phyloP scores from a whole-genome alignment of 2,113 vertebrate genomes.

The Serinus canaria region DNA sequence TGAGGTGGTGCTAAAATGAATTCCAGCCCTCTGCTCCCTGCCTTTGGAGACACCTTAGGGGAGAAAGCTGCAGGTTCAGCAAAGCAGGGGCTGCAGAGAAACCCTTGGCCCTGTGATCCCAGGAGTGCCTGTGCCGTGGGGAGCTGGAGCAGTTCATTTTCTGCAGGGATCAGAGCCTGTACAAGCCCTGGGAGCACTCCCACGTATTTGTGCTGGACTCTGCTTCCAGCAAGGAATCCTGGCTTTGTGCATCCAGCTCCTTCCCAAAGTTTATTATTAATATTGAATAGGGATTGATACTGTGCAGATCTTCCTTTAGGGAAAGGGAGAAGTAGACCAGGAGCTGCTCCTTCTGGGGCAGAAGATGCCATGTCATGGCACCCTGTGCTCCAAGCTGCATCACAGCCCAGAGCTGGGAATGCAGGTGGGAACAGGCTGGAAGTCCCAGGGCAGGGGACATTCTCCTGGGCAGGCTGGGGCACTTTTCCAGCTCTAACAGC shows the following conservation, averaged over 20 bases:
- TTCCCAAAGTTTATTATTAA: neutral
- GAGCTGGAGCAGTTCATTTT: neutral
- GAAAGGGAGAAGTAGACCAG: accelerated
- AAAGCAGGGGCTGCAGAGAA: neutral
- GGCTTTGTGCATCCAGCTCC: accelerated
- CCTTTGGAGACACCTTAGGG: neutral
- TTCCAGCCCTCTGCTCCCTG: neutral
- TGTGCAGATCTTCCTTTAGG: neutral
- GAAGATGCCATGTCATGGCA: neutral
- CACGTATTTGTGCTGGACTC: too few relatives aligned
- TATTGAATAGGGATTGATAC: too few relatives aligned
- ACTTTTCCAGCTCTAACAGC: accelerated
- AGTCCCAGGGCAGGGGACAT: neutral
- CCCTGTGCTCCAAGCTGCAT: neutral
- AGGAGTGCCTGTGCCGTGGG: neutral
- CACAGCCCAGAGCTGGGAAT: neutral
- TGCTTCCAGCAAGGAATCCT: neutral
- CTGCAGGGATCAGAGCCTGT: accelerated
- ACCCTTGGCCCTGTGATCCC: accelerated
- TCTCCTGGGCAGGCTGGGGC: neutral
- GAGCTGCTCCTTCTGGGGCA: accelerated
- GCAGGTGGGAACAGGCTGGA: accelerated
- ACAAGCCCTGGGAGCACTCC: accelerated
- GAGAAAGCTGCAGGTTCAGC: neutral
- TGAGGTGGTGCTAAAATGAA: neutral